These are phyloP conservation scores for Columba janthina DNA, from an alignment of 2,113 vertebrate species.

Conservation along the genomic window DNA sequence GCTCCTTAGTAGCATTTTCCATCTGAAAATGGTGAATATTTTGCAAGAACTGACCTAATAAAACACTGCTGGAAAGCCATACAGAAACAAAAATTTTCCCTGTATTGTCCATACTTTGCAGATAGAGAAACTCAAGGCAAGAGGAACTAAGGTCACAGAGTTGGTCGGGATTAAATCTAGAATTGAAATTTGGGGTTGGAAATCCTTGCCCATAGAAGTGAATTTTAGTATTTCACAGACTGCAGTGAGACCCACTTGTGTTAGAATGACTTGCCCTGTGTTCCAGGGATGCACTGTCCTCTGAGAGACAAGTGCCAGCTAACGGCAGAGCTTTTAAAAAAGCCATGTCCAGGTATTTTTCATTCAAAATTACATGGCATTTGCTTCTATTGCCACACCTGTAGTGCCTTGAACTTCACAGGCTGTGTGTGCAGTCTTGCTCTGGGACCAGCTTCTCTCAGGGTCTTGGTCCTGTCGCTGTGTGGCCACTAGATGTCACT, in stretches of 20 bases:
- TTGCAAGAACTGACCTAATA: background rate
- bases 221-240: background rate
- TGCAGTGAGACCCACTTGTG: background rate
- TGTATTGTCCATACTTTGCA: background rate
- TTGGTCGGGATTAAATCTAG: background rate
- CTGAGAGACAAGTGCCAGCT: background rate
- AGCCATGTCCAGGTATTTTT: background rate
- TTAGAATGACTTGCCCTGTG: background rate
- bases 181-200: background rate
- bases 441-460: too few species aligned
- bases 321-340: background rate
- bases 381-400: background rate
- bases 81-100: background rate
- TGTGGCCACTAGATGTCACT: slow-evolving; percentile 21
- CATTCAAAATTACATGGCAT: rapidly evolving
- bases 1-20: background rate
- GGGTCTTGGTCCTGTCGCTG: background rate
- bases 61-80: background rate
- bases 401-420: too few species aligned
- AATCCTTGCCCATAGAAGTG: background rate
- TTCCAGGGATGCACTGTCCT: background rate
- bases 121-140: background rate
- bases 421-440: too few species aligned
- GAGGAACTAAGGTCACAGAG: background rate
- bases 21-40: background rate